A percentile compares a stretch with the other conserved stretches of the same genome.
Conservation (phyloP, 1,140 invertebrate species). For the Macrobrachium rosenbergii region DNA sequence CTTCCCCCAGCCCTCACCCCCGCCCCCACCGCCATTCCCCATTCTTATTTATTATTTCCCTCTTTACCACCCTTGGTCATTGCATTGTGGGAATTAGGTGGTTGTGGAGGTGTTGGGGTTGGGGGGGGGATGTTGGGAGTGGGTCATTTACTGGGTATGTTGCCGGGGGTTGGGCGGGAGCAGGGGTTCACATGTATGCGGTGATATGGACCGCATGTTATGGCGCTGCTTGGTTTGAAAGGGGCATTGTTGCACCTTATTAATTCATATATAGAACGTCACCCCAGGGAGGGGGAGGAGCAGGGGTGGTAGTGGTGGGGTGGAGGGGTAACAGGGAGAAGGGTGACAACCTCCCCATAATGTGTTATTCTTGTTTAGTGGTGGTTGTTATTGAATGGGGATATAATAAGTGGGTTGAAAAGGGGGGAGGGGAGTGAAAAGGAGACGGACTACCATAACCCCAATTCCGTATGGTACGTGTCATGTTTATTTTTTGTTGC, state of each 20-base stretch:
- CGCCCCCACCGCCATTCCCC: not conserved
- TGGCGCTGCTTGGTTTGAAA: too few species aligned
- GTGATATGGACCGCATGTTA: too few species aligned
- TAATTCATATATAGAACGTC: too few species aligned
- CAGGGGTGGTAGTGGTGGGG: not conserved
- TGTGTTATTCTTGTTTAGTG: too few species aligned
- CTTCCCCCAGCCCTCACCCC: not conserved
- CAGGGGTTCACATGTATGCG: not conserved
- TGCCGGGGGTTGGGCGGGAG: not conserved
- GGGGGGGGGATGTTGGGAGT: not conserved
- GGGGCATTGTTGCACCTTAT: too few species aligned
- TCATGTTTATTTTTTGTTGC: too few species aligned
- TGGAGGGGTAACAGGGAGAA: not conserved
- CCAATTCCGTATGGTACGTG: too few species aligned
- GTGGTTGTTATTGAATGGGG: not conserved
- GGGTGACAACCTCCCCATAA: not conserved
- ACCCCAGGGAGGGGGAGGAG: not conserved
- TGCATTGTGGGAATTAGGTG: slow-evolving; percentile 19
- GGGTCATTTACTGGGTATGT: not conserved
- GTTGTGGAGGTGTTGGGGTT: slow-evolving; percentile 13
- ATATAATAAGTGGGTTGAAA: not conserved
- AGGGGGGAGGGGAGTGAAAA: not conserved
- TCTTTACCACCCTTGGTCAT: not conserved
- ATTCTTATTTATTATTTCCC: not conserved
- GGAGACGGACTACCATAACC: too few species aligned